Base-by-base conservation (phyloP, 2,113 vertebrate genomes). In the Salvelinus sp. region DNA sequence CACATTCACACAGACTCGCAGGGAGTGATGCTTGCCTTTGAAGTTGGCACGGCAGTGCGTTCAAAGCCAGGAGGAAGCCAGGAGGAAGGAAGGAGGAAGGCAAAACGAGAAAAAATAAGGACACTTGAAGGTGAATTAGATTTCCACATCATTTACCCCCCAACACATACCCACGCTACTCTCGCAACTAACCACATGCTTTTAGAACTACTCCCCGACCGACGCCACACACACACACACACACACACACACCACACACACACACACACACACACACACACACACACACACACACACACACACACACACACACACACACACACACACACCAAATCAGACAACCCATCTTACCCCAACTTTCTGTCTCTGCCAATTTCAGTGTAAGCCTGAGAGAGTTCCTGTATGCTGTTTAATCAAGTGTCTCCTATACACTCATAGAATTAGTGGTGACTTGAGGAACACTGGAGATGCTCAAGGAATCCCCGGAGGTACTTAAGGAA, bases 61-160 rank as follows among this genome's bases (percentile, higher is more conserved):
- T 93, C 88, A 91, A 93, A 95, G 92, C 85, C 82, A 54, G 50
- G 3, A 54, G 50, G 50, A 93, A 95, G 92, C 85, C 82, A 54
- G 50, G 3, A 54, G 50, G 50, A 54, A 54, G 50, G 50, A 54
- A 87, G 82, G 90, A 81, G 84, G 86, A 80, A 85, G 83, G 85
- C 82, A 91, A 85, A 90, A 89, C 14, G 76, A 44, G 82, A 82
- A 87, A 77, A 74, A 79, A 88, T 86, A 87, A 91, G 90, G 93
- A 93, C 90, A 91, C 84, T 91, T 93, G 88, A 93, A 95, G 93
- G 93, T 93, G 89, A 94, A 94, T 91, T 92, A 87, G 76, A 93
- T 92, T 94, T 94, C 91, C 92, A 94, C 91, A 93, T 91, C 74
- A 88, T 93, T 94, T 95, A 94, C 87, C 76, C 74, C 38, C 81